Percentiles rank a stretch among this genome's conserved stretches.
These are phyloP conservation scores for Chaetoderma sp. DNA, from an alignment of 2,888 invertebrate species.

Conservation along the genomic window DNA sequence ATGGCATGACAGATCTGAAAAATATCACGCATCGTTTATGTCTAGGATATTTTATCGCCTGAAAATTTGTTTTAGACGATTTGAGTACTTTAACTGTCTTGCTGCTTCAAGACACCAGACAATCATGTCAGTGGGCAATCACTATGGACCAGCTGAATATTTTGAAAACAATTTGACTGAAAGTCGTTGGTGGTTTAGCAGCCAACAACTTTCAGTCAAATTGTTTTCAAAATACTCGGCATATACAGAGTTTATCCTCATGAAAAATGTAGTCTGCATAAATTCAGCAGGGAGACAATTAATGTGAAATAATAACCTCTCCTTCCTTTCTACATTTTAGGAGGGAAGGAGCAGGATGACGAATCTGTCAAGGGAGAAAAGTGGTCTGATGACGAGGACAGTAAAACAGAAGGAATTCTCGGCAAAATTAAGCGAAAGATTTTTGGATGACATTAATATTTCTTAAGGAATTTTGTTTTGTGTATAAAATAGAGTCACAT, in stretches of 20 bases:
- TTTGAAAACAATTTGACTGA: background rate
- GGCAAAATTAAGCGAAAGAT: constrained; percentile 62
- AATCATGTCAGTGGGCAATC: no score
- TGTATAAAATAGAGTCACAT: no score
- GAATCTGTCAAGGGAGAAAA: background rate
- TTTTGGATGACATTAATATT: constrained; percentile 66
- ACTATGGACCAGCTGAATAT: no score
- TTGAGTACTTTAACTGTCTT: no score
- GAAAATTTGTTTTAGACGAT: no score
- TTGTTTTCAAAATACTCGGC: background rate
- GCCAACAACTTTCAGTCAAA: background rate
- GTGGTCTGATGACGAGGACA: constrained; percentile 35
- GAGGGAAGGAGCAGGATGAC: constrained; percentile 36
- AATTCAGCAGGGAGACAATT: background rate
- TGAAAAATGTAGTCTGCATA: background rate
- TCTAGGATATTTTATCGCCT: no score
- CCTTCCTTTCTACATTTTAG: constrained; percentile 30
- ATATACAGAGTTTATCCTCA: background rate
- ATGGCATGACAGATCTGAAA: no score
- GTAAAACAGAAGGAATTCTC: constrained; percentile 52
- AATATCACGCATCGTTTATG: no score
- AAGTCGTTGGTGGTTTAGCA: background rate
- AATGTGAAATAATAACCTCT: background rate
- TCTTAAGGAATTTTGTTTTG: no score
- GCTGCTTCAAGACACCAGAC: no score